phyloP scores from a whole-genome alignment of 2,888 invertebrate species.

The Cantharis nigra region DNA sequence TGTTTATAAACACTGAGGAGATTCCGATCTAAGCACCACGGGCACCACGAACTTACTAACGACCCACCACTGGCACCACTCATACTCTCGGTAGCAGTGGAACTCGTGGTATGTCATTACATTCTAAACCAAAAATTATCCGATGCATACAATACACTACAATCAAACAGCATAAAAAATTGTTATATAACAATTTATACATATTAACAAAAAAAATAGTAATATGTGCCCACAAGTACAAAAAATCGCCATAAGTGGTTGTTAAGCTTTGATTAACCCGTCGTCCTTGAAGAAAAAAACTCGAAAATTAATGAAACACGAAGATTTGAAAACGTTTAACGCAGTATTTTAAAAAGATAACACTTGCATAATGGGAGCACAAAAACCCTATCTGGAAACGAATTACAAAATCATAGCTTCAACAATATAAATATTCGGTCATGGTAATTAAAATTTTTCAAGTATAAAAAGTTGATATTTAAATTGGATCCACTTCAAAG shows the following conservation, averaged over 20 bases:
- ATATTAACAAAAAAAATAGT: not conserved
- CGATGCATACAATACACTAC: not conserved
- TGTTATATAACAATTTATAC: not conserved
- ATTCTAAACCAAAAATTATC: not conserved
- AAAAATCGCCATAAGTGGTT: not conserved
- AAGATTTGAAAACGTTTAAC: not conserved
- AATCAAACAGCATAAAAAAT: not conserved
- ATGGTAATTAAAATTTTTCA: not conserved
- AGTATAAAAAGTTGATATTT: not conserved
- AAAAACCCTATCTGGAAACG: not conserved
- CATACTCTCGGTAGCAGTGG: not conserved
- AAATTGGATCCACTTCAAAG: not conserved
- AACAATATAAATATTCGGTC: not conserved
- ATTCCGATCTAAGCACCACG: conserved; percentile 6
- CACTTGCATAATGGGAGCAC: not conserved
- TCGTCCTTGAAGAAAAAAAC: not conserved
- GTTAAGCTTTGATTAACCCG: not conserved
- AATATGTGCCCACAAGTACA: not conserved
- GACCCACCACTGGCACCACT: conserved; percentile 3
- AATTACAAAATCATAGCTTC: not conserved
- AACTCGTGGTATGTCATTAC: not conserved
- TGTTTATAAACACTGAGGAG: not conserved
- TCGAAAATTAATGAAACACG: not conserved
- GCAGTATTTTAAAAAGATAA: not conserved
- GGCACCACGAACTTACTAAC: conserved; percentile 22